Percentiles rank a stretch among this genome's conserved stretches.
phyloP scores from a whole-genome alignment of 2,797 vertebrate species.

The Ceyx erithaca region DNA sequence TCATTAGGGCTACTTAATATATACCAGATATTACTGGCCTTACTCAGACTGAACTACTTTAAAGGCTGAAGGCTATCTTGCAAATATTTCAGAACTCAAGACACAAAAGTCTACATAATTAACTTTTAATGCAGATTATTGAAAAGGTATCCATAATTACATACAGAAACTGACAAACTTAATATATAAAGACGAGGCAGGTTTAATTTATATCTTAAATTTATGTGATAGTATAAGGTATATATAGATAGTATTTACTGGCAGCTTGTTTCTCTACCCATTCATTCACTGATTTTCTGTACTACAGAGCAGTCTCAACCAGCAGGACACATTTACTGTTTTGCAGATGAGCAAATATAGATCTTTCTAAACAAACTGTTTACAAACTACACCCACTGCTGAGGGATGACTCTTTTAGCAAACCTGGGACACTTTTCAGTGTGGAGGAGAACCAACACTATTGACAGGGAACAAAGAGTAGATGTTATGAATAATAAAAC shows the following conservation, averaged over 20 bases:
- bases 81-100: neutral
- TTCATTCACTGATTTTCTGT: neutral
- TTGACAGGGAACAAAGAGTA: neutral
- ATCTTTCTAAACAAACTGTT: neutral
- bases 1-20: neutral
- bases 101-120: neutral
- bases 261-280: neutral
- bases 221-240: neutral
- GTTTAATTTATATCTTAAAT: neutral
- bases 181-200: neutral
- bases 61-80: neutral
- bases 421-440: neutral
- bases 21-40: neutral
- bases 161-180: neutral
- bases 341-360: neutral
- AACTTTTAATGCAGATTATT: neutral
- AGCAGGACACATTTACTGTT: neutral
- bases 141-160: neutral
- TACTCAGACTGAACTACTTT: neutral
- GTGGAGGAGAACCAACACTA: neutral
- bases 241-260: neutral
- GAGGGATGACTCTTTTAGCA: neutral
- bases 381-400: neutral
- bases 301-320: neutral
- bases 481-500: neutral